phyloP scores from a whole-genome alignment of 2,888 invertebrate species.

The Chaetogeoica ovagalla region DNA sequence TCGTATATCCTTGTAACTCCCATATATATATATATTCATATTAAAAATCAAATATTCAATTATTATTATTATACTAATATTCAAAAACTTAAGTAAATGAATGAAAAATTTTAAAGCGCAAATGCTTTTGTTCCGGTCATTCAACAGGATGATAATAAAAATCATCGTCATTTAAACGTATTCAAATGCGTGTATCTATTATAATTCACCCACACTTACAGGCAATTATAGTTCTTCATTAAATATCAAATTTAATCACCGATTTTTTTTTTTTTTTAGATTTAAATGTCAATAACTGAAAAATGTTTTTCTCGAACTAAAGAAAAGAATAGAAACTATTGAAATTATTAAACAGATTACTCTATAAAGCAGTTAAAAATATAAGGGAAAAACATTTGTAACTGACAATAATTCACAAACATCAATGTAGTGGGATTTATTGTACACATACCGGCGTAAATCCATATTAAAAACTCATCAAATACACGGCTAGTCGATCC shows the following conservation, averaged over 20 bases:
- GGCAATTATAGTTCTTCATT: background rate
- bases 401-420: background rate
- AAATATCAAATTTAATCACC: background rate
- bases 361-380: background rate
- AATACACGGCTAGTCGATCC: background rate
- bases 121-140: too few species aligned
- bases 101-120: too few species aligned
- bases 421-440: background rate
- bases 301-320: background rate
- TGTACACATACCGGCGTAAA: background rate
- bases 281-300: background rate
- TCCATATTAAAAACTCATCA: background rate
- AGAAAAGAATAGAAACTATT: background rate
- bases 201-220: too few species aligned
- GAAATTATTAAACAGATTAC: background rate
- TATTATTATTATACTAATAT: too few species aligned
- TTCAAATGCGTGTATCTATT: too few species aligned
- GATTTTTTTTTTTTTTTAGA: too few species aligned
- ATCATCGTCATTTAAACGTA: too few species aligned
- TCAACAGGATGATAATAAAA: too few species aligned
- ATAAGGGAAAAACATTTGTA: background rate
- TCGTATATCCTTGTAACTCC: too few species aligned
- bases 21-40: too few species aligned
- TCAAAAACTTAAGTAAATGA: too few species aligned
- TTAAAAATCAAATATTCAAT: too few species aligned